phyloP scores from a whole-genome alignment of 2,113 vertebrate species.

The Scomber scombrus region DNA sequence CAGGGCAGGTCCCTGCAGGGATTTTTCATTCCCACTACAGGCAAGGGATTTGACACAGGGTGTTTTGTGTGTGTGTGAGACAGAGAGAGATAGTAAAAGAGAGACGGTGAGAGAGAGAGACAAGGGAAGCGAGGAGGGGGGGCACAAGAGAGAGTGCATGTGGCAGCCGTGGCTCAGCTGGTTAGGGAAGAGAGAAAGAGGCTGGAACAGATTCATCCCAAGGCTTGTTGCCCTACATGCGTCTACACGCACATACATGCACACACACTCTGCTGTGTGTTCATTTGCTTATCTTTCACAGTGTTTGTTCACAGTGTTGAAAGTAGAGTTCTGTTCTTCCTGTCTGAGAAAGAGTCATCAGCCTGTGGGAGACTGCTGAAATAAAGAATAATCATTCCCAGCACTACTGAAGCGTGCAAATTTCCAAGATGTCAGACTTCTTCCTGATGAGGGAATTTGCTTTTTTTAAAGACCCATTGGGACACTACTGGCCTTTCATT shows the following conservation, averaged over 20 bases:
- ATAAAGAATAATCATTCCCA: slow-evolving; percentile 5
- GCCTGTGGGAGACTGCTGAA: slow-evolving; percentile 36
- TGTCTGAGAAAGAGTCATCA: slow-evolving; percentile 29
- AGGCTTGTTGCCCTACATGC: slow-evolving; percentile 78
- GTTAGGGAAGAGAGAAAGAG: slow-evolving; percentile 68
- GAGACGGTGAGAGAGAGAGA: background rate
- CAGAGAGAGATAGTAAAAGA: slow-evolving; percentile 7
- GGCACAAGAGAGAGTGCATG: slow-evolving; percentile 55
- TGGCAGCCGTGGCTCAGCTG: slow-evolving; percentile 78
- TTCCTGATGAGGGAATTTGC: background rate
- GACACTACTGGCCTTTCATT: background rate
- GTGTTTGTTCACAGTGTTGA: slow-evolving; percentile 4
- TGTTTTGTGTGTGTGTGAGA: slow-evolving; percentile 53
- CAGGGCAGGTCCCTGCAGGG: slow-evolving; percentile 63
- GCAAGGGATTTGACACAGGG: slow-evolving; percentile 71
- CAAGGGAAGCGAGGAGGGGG: slow-evolving; percentile 10
- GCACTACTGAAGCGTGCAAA: background rate
- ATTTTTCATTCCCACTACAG: slow-evolving; percentile 72
- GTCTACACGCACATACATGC: slow-evolving; percentile 37
- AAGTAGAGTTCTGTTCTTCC: slow-evolving; percentile 20
- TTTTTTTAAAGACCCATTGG: background rate
- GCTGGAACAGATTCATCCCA: slow-evolving; percentile 78
- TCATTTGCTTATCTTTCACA: slow-evolving; percentile 59
- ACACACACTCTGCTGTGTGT: slow-evolving; percentile 43
- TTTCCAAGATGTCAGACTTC: slow-evolving; percentile 11